Base-by-base conservation (phyloP, 30 jellyfish, hydroid and myxozoan genomes). In the Chrysaora quinquecirrha region DNA sequence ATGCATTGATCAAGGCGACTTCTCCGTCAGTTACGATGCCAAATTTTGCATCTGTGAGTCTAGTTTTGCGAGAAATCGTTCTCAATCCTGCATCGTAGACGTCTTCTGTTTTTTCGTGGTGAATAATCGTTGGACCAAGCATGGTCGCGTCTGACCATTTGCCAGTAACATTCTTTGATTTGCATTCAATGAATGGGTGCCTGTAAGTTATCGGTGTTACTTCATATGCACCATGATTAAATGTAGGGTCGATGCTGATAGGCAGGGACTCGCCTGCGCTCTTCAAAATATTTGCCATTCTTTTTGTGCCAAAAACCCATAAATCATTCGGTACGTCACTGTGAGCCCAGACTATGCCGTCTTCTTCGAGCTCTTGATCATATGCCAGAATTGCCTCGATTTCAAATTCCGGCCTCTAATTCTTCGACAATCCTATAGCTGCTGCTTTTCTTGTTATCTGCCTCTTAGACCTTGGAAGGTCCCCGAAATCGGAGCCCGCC, bases 1-100 rank as follows among this genome's bases (percentile, higher is more conserved):
- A 67, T 20, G 79, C 79, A 29, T 67, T 67, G 30, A 67, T 67
- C 79, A 67, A 67, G 0, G 79, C 79, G n/a, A 1, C 24, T 29
- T 33, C 60, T 16, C 79, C 70, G n/a, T 60, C 72, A n/a, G 72
- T 60, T 6, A 60, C 33, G 23, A 60, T 60, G 28, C 72, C 72
- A n/a, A 60, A 4, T 10, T 10, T 60, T 20, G 10, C 28, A 22
- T 21, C n/a, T 22, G 32, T 6, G 9, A 60, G 72, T 4, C n/a
- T 60, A 4, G 72, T 60, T 20, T 60, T 60, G 9, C 72, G 9
- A 4, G 72, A 9, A 67, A 67, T 30, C 11, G 24, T 64, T 0
- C 79, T 20, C 60, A 67, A n/a, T 2, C 66, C 79, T 12, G 27
- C 21, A 33, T 67, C 79, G 30, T 22, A 67, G 2, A 24, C 29